Conservation (phyloP, 1,140 invertebrate genomes). For the Philaenus spumarius region DNA sequence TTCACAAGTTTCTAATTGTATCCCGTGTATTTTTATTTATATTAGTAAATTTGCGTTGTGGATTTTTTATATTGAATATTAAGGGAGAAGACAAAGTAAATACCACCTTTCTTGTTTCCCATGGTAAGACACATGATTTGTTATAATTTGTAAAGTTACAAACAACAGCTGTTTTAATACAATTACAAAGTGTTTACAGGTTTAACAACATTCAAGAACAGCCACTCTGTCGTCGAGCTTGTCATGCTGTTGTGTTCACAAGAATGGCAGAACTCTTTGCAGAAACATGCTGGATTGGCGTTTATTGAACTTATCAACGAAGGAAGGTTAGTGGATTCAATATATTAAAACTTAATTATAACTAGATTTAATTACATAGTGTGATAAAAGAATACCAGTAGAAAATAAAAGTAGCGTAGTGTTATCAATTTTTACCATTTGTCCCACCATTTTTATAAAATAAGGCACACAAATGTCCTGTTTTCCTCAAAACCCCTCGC, state of each 20-base stretch:
- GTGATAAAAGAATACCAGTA: not conserved
- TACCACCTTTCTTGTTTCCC: too few species aligned
- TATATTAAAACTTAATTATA: not conserved
- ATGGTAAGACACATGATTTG: too few species aligned
- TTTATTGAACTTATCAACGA: slow-evolving; percentile 99
- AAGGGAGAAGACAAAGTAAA: too few species aligned
- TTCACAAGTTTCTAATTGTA: too few species aligned
- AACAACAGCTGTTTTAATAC: too few species aligned
- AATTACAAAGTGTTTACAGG: slow-evolving; percentile 47
- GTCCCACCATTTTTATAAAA: too few species aligned
- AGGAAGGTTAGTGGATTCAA: slow-evolving; percentile 55
- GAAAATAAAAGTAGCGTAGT: not conserved
- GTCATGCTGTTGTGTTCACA: slow-evolving; percentile 99
- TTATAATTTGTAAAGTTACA: too few species aligned
- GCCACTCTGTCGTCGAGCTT: slow-evolving; percentile 93
- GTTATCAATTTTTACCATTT: not conserved
- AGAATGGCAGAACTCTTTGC: slow-evolving; percentile 99
- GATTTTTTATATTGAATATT: too few species aligned
- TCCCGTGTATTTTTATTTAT: too few species aligned
- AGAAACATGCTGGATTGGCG: slow-evolving; percentile 97
- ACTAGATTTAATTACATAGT: not conserved
- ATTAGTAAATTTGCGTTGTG: too few species aligned
- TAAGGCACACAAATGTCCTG: too few species aligned
- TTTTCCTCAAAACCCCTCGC: too few species aligned
- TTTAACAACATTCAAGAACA: slow-evolving; percentile 93